Base-by-base conservation (phyloP, 2,888 invertebrate genomes). In the Nineta flava region DNA sequence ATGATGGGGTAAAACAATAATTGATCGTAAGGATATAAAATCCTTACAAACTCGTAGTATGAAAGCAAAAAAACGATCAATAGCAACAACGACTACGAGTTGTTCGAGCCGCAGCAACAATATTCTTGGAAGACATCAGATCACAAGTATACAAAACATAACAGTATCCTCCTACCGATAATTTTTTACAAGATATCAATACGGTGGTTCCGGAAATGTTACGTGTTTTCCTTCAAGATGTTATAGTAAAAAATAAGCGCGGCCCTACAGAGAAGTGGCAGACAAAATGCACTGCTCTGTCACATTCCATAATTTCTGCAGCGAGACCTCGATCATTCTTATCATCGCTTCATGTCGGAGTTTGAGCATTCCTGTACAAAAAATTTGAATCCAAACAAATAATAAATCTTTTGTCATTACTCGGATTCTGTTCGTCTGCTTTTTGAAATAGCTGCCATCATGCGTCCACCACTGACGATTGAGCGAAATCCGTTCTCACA, bases 251-350 rank as follows among this genome's bases (percentile, higher is more conserved):
- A 15, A 17, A 16, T 21, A 48, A n/a, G n/a, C n/a, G n/a, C n/a
- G n/a, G n/a, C n/a, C n/a, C n/a, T n/a, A n/a, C n/a, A n/a, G 45
- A 49, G 3, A 49, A 49, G n/a, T 2, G 46, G 49, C 26, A 35
- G 5, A 46, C 12, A 17, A 19, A 15, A 46, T 43, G 38, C 12
- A 17, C 2, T 45, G 31, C 49, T 32, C 12, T 50, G 31, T 2
- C 40, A 2, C 47, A 47, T 48, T 35, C 50, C 4, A 12, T 58
- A 53, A 52, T 60, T 59, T 4, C 49, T 21, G 34, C 38, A 44
- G 53, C 47, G 31, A 41, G 49, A 46, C 51, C 54, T 9, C 31
- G 50, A 46, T 52, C 53, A 31, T 53, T 55, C 53, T 51, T 53
- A 49, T 54, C 53, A 15, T 16, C 53, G 38, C 16, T 55, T 48